Percentiles rank a stretch among this genome's conserved stretches.
Conservation (phyloP, 92 coral and sea anemone genomes). For the Diadumene lineata region DNA sequence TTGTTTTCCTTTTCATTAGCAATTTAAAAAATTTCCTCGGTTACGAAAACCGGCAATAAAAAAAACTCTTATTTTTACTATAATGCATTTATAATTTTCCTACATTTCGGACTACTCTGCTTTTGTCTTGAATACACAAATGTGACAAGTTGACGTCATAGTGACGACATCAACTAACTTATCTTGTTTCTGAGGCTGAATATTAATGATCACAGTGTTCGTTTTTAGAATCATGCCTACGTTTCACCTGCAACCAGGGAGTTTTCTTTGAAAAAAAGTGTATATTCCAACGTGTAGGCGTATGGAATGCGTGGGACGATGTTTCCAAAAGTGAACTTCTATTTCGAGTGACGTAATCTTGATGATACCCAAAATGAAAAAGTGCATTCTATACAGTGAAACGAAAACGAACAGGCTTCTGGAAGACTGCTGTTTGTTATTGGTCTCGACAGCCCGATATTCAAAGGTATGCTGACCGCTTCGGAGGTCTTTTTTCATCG, state of each 20-base stretch:
- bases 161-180: conserved; percentile 44
- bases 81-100: conserved; percentile 7
- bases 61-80: background rate
- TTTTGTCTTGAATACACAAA: conserved; percentile 37
- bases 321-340: conserved; percentile 38
- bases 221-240: conserved; percentile 16
- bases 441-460: background rate
- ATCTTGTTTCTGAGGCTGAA: conserved; percentile 33
- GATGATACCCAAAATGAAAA: conserved; percentile 32
- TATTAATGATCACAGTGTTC: conserved; percentile 22
- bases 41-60: background rate
- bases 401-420: background rate
- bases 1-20: conserved; percentile 1
- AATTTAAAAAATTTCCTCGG: conserved; percentile 15
- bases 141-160: conserved; percentile 41
- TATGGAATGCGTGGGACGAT: conserved; percentile 33
- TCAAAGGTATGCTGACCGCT: background rate
- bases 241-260: conserved; percentile 27
- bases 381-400: conserved; percentile 22
- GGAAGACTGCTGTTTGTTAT: background rate
- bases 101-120: conserved; percentile 19
- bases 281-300: conserved; percentile 28
- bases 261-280: conserved; percentile 19
- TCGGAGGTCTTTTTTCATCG: background rate
- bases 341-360: conserved; percentile 41